phyloP scores from a whole-genome alignment of 2,797 vertebrate species.

The Poecilia picta region DNA sequence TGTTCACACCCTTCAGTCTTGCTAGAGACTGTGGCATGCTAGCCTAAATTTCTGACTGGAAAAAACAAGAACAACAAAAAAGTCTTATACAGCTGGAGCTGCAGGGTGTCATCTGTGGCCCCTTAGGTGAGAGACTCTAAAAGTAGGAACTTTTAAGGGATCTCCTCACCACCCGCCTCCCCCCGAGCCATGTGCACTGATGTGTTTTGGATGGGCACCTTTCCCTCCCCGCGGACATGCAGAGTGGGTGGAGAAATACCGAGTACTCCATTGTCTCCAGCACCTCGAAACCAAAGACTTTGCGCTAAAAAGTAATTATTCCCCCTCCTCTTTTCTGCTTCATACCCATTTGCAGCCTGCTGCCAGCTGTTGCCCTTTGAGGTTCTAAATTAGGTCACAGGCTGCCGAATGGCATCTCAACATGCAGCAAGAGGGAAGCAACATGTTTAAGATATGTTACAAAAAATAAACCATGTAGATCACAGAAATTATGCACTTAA shows the following conservation, averaged over 20 bases:
- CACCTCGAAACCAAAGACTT: slow-evolving; percentile 76
- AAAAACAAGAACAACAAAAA: background rate
- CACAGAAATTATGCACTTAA: background rate
- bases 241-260: slow-evolving; percentile 51
- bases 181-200: slow-evolving; percentile 20
- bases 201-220: slow-evolving; percentile 29
- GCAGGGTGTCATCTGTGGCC: slow-evolving; percentile 8
- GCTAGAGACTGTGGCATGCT: slow-evolving; percentile 56
- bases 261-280: slow-evolving; percentile 74
- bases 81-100: background rate
- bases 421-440: slow-evolving; percentile 44
- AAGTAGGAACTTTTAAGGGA: slow-evolving; percentile 27
- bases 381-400: slow-evolving; percentile 84
- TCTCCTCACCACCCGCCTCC: slow-evolving; percentile 22
- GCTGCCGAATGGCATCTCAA: slow-evolving; percentile 74
- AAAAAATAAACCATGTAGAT: background rate
- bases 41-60: slow-evolving; percentile 58
- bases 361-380: slow-evolving; percentile 66
- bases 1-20: slow-evolving; percentile 42
- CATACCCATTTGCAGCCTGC: slow-evolving; percentile 57
- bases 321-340: slow-evolving; percentile 44
- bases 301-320: slow-evolving; percentile 79
- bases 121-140: background rate
- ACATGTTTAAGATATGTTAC: slow-evolving; percentile 29
- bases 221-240: slow-evolving; percentile 25